Base-by-base conservation (phyloP, 92 coral and sea anemone species). In the Plumapathes pennacea region DNA sequence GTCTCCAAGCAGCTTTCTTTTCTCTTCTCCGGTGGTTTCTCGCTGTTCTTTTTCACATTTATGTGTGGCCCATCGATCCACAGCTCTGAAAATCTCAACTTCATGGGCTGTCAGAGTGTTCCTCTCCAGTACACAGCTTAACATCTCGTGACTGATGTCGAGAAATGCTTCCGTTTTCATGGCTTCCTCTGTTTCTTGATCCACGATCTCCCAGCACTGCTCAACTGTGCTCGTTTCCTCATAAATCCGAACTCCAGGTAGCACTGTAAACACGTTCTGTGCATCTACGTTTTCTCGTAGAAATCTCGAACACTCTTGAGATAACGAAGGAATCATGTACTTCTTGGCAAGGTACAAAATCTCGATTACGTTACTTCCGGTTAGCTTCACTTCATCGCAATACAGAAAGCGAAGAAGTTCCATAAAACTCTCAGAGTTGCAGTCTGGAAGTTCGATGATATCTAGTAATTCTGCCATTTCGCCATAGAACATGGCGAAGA, bases 311-410 rank as follows among this genome's bases (percentile, higher is more conserved):
- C 85, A 77, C 45, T 70, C 33, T 33, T 77, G 61, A 11, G 29
- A 54, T 21, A 83, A 71, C 7, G 72, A 57, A 2, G 78, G 83
- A 21, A 81, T 50, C 58, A 46, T 60, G 56, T 74, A 81, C 46
- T 81, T 74, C 71, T 81, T 68, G 32, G 88, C 82, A 15, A 74
- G 74, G 31, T 81, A 67, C 47, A 75, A 2, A n/a, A 81, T 72
- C 12, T 55, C 42, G 29, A 75, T 37, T 4, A 67, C 79, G 62
- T 62, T 72, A 28, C 34, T 31, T 0, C 54, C 34, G 14, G 23
- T 23, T 8, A 55, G 24, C 2, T 34, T 55, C 4, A 55, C 44
- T 32, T 34, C n/a, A 13, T 55, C 62, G 3, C 29, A 32, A 28
- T 55, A 75, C 4, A 84, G 61, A 55, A 69, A 84, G 47, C 71